Percentiles rank a stretch among this genome's conserved stretches.
Evolutionary conservation across 2,113 vertebrate species (phyloP).

Genomic region (Gymnogyps californianus): DNA sequence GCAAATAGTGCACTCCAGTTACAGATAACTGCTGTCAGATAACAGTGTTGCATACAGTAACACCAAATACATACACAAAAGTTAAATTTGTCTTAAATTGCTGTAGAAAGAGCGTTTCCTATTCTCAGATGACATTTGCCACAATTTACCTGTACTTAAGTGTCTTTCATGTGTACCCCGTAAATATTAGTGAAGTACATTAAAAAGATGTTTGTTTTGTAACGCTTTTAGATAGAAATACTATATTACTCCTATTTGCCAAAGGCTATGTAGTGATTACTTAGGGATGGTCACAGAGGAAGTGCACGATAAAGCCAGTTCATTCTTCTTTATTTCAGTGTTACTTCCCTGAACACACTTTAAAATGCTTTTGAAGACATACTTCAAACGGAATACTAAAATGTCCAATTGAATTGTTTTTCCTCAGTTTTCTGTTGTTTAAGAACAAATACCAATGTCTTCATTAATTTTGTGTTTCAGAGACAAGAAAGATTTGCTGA

Average conservation of each 20-base stretch:
- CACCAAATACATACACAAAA: not conserved
- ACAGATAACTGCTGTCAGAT: not conserved
- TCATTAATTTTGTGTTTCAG: conserved; percentile 74
- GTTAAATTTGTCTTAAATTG: not conserved
- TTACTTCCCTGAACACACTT: not conserved
- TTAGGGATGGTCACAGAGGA: not conserved
- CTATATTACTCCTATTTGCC: not conserved
- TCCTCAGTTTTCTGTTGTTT: not conserved
- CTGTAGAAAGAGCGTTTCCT: not conserved
- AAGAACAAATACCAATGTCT: not conserved
- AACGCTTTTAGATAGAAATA: not conserved
- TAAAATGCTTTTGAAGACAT: not conserved
- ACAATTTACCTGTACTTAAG: not conserved
- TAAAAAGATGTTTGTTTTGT: not conserved
- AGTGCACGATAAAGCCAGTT: not conserved
- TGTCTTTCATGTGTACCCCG: not conserved
- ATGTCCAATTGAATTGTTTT: not conserved
- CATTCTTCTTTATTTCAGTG: not conserved
- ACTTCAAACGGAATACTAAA: not conserved
- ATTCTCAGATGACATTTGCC: not conserved
- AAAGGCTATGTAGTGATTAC: not conserved
- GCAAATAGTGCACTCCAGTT: not conserved
- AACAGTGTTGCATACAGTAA: not conserved
- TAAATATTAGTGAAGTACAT: not conserved
- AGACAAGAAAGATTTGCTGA: conserved; percentile 98